Base-by-base conservation (phyloP, 2,888 invertebrate genomes). In the Monopis laevigella region DNA sequence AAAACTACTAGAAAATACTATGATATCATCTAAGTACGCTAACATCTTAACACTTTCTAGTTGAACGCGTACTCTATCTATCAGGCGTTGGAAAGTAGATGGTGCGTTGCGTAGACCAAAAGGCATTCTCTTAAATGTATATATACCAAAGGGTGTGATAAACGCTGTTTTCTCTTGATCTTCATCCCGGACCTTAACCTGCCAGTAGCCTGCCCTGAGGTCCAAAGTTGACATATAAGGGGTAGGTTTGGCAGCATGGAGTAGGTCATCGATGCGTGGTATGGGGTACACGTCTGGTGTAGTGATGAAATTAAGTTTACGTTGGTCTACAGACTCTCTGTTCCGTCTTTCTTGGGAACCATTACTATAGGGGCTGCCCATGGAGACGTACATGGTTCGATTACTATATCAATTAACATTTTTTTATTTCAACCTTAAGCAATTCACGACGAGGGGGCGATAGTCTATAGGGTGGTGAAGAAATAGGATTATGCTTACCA, bases 351-450 rank as follows among this genome's bases (percentile, higher is more conserved):
- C 42, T 65, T 68, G 2, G 58, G 57, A 2, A 65, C 55, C 42
- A 65, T 44, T 1, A 65, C 57, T 0, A 62, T 58, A 2, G 62
- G 64, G 1, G 62, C 52, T 1, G 61, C 51, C 59, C 59, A 65
- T 2, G 59, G 55, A 4, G 59, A 58, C 19, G 54, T 50, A 40
- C 57, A 55, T 24, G 59, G 53, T 45, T 61, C 57, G 2, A 65
- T 62, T 2, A 67, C 49, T 0, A 46, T 53, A 4, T 56, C 50
- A 2, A 48, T 32, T 8, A 59, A 39, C 58, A 66, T 56, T 21
- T 49, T 43, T 52, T 50, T 2, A 65, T 44, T 43, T 64, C 54
- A 26, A 41, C 40, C 13, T 47, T 44, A 5, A 64, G 43, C 3
- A 47, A 40, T 28, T 46, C 43, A 17, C 40, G 47, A 12, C 50